phyloP scores from a whole-genome alignment of 2,113 vertebrate genomes.

The Camelus dromedarius region DNA sequence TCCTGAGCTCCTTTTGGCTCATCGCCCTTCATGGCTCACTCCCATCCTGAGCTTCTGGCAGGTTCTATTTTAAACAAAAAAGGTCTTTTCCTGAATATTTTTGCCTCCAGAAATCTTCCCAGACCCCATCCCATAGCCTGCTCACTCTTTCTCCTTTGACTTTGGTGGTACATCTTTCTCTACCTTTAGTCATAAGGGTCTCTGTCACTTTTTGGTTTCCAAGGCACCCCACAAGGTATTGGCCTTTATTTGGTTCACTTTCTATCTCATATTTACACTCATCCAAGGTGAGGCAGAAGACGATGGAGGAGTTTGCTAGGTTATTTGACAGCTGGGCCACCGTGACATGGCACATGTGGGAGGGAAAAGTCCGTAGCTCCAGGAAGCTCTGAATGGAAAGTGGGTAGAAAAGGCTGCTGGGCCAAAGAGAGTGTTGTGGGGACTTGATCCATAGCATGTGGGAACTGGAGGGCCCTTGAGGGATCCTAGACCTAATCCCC shows the following conservation, averaged over 20 bases:
- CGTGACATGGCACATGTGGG: not conserved
- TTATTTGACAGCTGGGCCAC: not conserved
- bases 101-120: not conserved
- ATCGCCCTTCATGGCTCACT: not conserved
- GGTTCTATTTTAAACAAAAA: not conserved
- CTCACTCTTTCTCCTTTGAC: not conserved
- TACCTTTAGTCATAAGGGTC: not conserved
- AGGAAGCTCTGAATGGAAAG: not conserved
- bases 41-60: not conserved
- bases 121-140: not conserved
- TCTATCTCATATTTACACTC: not conserved
- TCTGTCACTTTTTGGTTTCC: not conserved
- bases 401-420: not conserved
- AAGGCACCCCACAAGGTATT: not conserved
- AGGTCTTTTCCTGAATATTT: not conserved
- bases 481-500: not conserved
- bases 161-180: not conserved
- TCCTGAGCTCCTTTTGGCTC: not conserved
- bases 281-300: not conserved
- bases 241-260: not conserved
- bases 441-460: not conserved
- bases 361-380: not conserved
- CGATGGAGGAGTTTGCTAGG: not conserved
- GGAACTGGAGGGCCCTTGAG: not conserved
- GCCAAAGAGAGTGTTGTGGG: not conserved